phyloP scores from a whole-genome alignment of 2,888 invertebrate species.

The Agrotis clavis region DNA sequence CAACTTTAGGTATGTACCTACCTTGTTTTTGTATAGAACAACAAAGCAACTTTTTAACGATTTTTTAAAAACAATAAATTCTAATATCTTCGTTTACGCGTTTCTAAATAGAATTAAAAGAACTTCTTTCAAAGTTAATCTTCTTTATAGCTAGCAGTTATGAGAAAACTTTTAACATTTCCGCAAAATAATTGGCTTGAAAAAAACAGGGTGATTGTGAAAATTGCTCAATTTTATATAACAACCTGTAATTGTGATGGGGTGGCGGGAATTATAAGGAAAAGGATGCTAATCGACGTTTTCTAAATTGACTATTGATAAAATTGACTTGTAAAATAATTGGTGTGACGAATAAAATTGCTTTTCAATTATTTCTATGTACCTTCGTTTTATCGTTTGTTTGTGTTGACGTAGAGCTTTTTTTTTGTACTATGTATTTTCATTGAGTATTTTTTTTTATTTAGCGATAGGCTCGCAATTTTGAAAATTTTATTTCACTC shows the following conservation, averaged over 20 bases:
- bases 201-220: constrained; percentile 43
- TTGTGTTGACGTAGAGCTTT: neutral
- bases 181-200: constrained; percentile 52
- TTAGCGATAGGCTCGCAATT: no score
- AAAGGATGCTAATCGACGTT: constrained; percentile 31
- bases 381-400: constrained; percentile 16
- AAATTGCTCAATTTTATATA: constrained; percentile 58
- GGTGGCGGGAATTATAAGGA: constrained; percentile 8
- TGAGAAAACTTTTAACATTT: constrained; percentile 58
- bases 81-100: constrained; percentile 34
- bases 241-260: constrained; percentile 48
- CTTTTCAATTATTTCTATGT: constrained; percentile 9
- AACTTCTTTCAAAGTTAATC: constrained; percentile 64
- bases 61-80: constrained; percentile 53
- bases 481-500: neutral
- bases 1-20: neutral
- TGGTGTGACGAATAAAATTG: constrained; percentile 17
- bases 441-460: no score
- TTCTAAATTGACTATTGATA: constrained; percentile 33
- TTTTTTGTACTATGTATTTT: neutral
- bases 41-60: constrained; percentile 15
- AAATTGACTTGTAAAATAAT: constrained; percentile 26
- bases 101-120: constrained; percentile 61
- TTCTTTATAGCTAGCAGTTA: constrained; percentile 58
- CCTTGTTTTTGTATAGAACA: neutral